Conservation (phyloP, 2,113 vertebrate species). For the Felis catus region DNA sequence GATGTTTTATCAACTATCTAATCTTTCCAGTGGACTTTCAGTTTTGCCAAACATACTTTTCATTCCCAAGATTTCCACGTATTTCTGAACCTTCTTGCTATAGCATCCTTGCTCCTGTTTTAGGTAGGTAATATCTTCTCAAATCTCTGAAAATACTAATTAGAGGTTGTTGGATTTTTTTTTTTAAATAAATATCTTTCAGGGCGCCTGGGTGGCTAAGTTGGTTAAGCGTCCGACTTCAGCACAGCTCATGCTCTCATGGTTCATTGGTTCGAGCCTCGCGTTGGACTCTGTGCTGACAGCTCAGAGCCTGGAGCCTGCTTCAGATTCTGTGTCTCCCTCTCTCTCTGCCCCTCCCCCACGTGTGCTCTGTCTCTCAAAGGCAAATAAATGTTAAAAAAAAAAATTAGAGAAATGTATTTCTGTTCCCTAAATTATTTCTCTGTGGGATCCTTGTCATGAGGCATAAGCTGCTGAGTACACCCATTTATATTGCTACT, state of each 20-base stretch:
- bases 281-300: too few species aligned
- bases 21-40: neutral
- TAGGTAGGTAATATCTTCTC: neutral
- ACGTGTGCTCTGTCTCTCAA: too few species aligned
- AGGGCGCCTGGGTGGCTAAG: too few species aligned
- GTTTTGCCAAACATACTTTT: neutral
- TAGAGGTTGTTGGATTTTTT: neutral
- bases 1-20: conserved; percentile 8
- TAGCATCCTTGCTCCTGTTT: conserved; percentile 8
- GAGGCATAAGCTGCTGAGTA: neutral
- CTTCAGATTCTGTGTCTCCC: too few species aligned
- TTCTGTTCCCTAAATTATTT: neutral
- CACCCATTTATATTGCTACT: neutral
- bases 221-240: too few species aligned
- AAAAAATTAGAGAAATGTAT: neutral
- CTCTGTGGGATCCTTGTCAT: neutral
- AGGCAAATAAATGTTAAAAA: too few species aligned
- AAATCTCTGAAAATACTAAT: neutral
- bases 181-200: neutral
- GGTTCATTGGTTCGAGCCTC: too few species aligned
- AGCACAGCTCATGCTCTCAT: too few species aligned
- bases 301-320: too few species aligned
- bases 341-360: too few species aligned
- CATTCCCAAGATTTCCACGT: neutral
- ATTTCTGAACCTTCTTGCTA: neutral